phyloP scores from a whole-genome alignment of 1,140 invertebrate species.

The Cydia fagiglandana region DNA sequence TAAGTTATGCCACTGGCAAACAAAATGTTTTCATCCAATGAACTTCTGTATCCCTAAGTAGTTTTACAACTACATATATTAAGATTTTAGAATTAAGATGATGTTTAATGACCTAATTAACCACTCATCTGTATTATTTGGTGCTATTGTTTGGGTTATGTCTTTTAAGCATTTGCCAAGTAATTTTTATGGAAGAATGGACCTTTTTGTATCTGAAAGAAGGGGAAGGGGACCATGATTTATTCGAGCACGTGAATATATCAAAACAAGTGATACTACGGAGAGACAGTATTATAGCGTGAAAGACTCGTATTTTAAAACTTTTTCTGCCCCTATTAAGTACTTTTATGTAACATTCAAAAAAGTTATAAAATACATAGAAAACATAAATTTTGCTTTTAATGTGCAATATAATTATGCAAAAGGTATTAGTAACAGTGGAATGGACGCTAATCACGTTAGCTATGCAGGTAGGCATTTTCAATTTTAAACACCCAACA shows the following conservation, averaged over 20 bases:
- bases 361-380: no score
- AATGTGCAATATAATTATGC: neutral
- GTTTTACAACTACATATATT: neutral
- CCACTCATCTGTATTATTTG: no score
- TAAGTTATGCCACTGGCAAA: conserved; percentile 10
- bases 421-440: neutral
- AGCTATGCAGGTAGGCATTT: conserved; percentile 9
- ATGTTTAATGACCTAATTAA: neutral
- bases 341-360: no score
- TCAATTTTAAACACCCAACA: conserved; percentile 4
- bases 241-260: neutral
- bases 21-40: conserved; percentile 16
- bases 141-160: neutral
- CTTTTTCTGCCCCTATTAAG: no score
- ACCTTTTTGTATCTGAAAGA: neutral
- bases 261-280: neutral
- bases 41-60: conserved; percentile 2
- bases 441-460: neutral
- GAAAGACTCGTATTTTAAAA: no score
- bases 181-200: conserved; percentile 5
- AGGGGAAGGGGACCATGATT: conserved; percentile 7
- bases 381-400: neutral
- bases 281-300: neutral
- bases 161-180: neutral
- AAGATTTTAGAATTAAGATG: neutral